A percentile compares a stretch with the other conserved stretches of the same genome.
Evolutionary conservation across 2,888 invertebrate species (phyloP).

Genomic region (Myopa testacea): DNA sequence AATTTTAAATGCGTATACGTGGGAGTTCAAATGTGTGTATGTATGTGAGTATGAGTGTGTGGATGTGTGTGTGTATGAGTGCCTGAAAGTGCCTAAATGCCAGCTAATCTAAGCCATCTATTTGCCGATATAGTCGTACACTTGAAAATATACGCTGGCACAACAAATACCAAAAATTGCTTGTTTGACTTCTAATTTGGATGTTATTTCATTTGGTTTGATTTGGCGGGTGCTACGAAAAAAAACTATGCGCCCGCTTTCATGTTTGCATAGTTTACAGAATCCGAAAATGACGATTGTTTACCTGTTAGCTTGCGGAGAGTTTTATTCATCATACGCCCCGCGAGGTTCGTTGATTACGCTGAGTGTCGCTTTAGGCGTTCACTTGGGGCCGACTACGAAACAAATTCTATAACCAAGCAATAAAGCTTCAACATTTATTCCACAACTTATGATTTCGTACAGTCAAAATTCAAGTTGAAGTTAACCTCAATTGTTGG

Average conservation of each 20-base stretch:
- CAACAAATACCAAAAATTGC: neutral
- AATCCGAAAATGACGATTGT: too few relatives aligned
- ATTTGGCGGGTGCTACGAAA: neutral
- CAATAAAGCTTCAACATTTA: too few relatives aligned
- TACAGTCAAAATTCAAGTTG: too few relatives aligned
- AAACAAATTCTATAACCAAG: too few relatives aligned
- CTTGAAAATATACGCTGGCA: neutral
- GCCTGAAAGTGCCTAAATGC: neutral
- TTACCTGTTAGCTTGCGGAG: too few relatives aligned
- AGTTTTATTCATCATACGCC: too few relatives aligned
- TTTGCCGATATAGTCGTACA: neutral
- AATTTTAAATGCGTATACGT: slow-evolving; percentile 13
- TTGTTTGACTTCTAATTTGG: neutral
- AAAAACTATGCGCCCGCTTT: neutral
- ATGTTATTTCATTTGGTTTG: slow-evolving; percentile 5
- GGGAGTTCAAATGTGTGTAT: neutral
- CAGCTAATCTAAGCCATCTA: neutral
- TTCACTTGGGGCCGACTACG: too few relatives aligned
- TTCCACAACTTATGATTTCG: too few relatives aligned
- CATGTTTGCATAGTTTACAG: too few relatives aligned
- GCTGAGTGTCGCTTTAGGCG: too few relatives aligned
- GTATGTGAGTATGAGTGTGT: slow-evolving; percentile 21
- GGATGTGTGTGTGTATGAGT: slow-evolving; percentile 28
- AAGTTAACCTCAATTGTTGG: too few relatives aligned
- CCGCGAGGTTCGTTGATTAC: too few relatives aligned